A percentile compares a stretch with the other conserved stretches of the same genome.
Conservation (phyloP, 1,140 invertebrate species). For the Ectropis grisescens region DNA sequence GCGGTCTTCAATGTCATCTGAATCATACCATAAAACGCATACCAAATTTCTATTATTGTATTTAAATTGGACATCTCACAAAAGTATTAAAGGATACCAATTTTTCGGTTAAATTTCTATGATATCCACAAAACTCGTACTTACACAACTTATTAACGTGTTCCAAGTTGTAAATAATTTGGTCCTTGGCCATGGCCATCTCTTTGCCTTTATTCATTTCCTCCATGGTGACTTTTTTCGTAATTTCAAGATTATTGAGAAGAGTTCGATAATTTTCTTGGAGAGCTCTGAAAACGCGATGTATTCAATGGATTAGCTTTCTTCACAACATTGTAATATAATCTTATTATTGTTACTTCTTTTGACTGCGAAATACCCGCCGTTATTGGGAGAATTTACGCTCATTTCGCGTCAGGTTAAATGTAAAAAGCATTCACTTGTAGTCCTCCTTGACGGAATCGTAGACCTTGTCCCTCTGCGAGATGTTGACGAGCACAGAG, state of each 20-base stretch:
- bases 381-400: too few species aligned
- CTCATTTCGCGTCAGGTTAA: too few species aligned
- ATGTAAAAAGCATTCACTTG: conserved; percentile 53
- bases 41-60: too few species aligned
- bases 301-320: too few species aligned
- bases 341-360: too few species aligned
- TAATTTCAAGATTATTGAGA: conserved; percentile 68
- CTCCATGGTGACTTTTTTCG: conserved; percentile 74
- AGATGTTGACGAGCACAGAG: conserved; percentile 77
- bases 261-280: conserved; percentile 71
- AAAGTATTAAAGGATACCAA: too few species aligned
- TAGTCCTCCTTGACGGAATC: conserved; percentile 73
- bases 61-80: too few species aligned
- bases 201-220: conserved; percentile 78
- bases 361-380: too few species aligned
- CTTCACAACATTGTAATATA: too few species aligned
- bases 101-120: too few species aligned
- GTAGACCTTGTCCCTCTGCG: conserved; percentile 75
- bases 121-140: too few species aligned
- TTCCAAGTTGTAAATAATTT: conserved; percentile 70
- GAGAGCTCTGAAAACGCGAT: conserved; percentile 30
- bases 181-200: conserved; percentile 72
- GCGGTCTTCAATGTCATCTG: conserved; percentile 39
- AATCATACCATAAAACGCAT: conserved; percentile 20
- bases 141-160: conserved; percentile 47